These are phyloP conservation scores for Mellilla xanthometata DNA, from an alignment of 2,888 invertebrate species.

Conservation along the genomic window DNA sequence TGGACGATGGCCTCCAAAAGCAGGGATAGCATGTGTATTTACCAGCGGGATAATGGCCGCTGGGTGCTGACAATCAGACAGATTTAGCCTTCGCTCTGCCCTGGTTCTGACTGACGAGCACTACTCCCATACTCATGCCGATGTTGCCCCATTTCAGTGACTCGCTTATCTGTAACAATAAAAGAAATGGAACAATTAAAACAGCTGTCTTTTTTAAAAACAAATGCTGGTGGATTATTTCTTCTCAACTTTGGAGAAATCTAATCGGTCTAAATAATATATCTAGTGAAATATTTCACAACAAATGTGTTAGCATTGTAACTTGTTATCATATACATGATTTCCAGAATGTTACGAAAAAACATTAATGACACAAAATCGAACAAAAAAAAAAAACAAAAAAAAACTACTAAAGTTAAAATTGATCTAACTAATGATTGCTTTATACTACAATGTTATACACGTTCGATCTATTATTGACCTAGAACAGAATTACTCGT, in stretches of 20 bases:
- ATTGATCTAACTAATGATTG: too few relatives aligned
- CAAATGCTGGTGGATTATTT: too few relatives aligned
- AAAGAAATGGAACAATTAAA: constrained; percentile 11
- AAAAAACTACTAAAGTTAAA: too few relatives aligned
- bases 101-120: constrained; percentile 80
- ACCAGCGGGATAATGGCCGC: constrained; percentile 60
- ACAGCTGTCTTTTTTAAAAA: too few relatives aligned
- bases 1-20: constrained; percentile 61
- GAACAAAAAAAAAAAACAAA: too few relatives aligned
- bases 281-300: too few relatives aligned
- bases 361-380: too few relatives aligned
- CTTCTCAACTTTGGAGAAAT: too few relatives aligned
- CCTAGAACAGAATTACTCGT: background rate
- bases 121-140: constrained; percentile 86
- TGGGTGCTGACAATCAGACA: constrained; percentile 67
- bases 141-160: constrained; percentile 88
- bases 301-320: too few relatives aligned
- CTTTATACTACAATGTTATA: background rate
- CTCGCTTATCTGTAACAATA: constrained; percentile 86
- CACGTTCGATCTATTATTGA: background rate
- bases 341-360: too few relatives aligned
- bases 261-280: too few relatives aligned
- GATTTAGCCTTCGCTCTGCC: constrained; percentile 70
- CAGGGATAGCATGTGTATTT: constrained; percentile 63
- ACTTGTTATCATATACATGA: too few relatives aligned